Percentiles rank a stretch among this genome's conserved stretches.
phyloP scores from a whole-genome alignment of 2,888 invertebrate species.

The Seira ritae region DNA sequence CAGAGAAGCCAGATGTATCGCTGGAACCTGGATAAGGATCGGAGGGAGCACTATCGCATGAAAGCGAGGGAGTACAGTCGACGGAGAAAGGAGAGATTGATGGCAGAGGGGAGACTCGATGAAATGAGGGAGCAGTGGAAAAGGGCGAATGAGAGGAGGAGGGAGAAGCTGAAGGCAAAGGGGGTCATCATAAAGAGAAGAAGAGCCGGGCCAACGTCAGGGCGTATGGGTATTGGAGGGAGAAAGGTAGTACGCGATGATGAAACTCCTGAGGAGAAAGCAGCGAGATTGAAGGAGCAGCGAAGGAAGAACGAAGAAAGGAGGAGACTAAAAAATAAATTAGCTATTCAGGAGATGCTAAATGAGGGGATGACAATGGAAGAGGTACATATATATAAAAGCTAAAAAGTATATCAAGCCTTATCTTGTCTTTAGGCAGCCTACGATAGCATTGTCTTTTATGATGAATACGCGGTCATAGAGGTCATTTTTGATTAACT shows the following conservation, averaged over 20 bases:
- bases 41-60: not conserved
- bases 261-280: not conserved
- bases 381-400: slow-evolving; percentile 15
- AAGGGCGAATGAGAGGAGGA: not conserved
- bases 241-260: not conserved
- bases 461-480: too few species aligned
- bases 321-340: not conserved
- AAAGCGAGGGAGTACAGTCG: slow-evolving; percentile 17
- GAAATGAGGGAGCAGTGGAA: slow-evolving; percentile 32
- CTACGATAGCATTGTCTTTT: too few species aligned
- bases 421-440: too few species aligned
- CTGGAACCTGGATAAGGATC: not conserved
- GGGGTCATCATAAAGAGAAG: not conserved
- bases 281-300: not conserved
- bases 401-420: not conserved
- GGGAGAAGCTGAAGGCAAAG: not conserved
- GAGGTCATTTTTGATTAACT: too few species aligned
- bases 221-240: too few species aligned
- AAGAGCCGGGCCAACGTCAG: not conserved
- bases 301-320: not conserved
- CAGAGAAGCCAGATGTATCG: not conserved
- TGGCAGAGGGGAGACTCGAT: slow-evolving; percentile 26
- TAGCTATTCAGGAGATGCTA: slow-evolving; percentile 36
- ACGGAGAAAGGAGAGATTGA: slow-evolving; percentile 28
- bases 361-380: slow-evolving; percentile 47